Evolutionary conservation across 2,888 invertebrate species (phyloP).

Genomic region (Eulithis testata): DNA sequence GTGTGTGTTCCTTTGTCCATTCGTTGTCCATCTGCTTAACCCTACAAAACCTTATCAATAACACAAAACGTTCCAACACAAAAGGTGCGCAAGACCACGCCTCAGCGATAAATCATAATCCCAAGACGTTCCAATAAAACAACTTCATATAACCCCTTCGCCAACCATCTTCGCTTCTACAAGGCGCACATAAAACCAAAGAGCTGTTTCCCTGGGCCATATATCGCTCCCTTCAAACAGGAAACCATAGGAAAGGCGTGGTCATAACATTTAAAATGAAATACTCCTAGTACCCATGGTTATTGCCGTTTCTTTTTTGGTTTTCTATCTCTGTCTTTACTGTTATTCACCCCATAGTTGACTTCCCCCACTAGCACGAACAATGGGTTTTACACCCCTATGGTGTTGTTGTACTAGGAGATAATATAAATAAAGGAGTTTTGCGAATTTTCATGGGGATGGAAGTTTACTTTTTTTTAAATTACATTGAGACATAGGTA

Average conservation of each 20-base stretch:
- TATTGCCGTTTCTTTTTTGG: constrained; percentile 37
- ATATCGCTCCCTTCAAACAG: constrained; percentile 18
- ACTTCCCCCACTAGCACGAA: constrained; percentile 36
- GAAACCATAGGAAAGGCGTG: constrained; percentile 29
- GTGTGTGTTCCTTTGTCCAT: no score
- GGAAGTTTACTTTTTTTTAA: not conserved
- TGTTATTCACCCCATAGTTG: constrained; percentile 37
- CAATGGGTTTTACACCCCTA: constrained; percentile 67
- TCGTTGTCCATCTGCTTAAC: no score
- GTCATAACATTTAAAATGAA: constrained; percentile 28
- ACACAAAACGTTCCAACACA: not conserved
- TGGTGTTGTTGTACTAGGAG: constrained; percentile 68
- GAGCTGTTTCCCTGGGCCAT: constrained; percentile 22
- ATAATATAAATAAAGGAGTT: constrained; percentile 63
- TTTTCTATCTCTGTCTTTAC: constrained; percentile 36
- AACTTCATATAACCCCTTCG: constrained; percentile 37
- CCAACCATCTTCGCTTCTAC: constrained; percentile 39
- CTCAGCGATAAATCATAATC: constrained; percentile 12
- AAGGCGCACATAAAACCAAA: constrained; percentile 43
- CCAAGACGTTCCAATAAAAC: constrained; percentile 27
- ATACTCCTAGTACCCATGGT: constrained; percentile 22
- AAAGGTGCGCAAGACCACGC: constrained; percentile 11
- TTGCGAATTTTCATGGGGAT: constrained; percentile 42
- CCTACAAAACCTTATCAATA: no score
- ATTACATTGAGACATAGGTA: not conserved